Evolutionary conservation across 2,888 invertebrate species (phyloP).

Genomic region (Pheosia tremula): DNA sequence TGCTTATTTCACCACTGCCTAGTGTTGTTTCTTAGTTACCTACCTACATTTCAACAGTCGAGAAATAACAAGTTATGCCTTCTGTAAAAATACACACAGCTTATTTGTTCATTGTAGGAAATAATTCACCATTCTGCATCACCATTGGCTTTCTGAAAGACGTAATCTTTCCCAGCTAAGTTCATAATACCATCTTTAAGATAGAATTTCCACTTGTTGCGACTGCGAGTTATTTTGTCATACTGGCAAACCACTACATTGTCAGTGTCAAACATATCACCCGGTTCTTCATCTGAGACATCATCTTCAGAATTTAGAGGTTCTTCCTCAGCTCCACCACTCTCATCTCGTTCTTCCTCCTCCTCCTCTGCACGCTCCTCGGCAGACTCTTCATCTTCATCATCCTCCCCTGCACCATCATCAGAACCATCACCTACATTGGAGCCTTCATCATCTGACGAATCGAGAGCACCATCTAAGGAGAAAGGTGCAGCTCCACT

Average conservation of each 20-base stretch:
- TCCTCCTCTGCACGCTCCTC: constrained; percentile 86
- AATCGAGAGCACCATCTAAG: constrained; percentile 87
- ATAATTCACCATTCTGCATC: constrained; percentile 98
- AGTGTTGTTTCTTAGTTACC: constrained; percentile 41
- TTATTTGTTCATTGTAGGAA: constrained; percentile 49
- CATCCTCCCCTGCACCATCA: constrained; percentile 88
- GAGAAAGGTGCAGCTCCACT: constrained; percentile 75
- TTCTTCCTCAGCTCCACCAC: constrained; percentile 89
- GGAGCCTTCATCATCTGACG: constrained; percentile 91
- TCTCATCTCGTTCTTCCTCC: constrained; percentile 89
- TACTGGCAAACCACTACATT: constrained; percentile 99
- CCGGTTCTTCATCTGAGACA: constrained; percentile 97
- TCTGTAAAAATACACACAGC: constrained; percentile 67
- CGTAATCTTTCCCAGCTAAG: constrained; percentile 98
- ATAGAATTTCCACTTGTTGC: constrained; percentile 99
- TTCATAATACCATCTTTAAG: constrained; percentile 99
- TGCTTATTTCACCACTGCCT: constrained; percentile 46
- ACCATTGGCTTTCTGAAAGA: constrained; percentile 99
- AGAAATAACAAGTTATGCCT: constrained; percentile 63
- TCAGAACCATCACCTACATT: constrained; percentile 83
- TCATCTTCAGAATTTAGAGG: constrained; percentile 98
- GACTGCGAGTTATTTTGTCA: constrained; percentile 99
- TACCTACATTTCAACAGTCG: constrained; percentile 57
- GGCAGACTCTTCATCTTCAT: constrained; percentile 92
- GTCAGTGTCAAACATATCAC: constrained; percentile 98